Evolutionary conservation across 2,113 vertebrate species (phyloP), one percentile per base, ranked within the genome.

Genomic region (Tyrannus savana): DNA sequence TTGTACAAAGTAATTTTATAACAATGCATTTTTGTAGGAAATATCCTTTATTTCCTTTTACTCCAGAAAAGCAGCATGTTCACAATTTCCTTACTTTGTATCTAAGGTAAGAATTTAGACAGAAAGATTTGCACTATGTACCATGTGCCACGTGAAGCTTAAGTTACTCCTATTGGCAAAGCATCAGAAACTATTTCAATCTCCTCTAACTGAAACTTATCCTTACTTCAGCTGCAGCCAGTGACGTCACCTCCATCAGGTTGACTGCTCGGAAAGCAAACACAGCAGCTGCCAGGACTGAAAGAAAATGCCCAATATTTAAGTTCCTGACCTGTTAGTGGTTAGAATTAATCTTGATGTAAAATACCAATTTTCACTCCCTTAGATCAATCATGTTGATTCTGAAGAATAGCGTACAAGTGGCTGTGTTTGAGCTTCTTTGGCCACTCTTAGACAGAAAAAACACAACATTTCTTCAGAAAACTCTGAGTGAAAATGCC

Each of bases 171-270:
- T 93, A 86, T 56, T 99, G 98, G 98, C 98, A 95, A 92, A 24
- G 93, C 89, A 96, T 98, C 98, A 98, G 96, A 76, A 95, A 97
- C 98, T 99, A 99, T 99, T 99, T 99, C 97, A 96, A 98, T 97
- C 96, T 90, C 98, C 67, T 91, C 88, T 46, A 74, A 97, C 78
- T 95, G 98, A 98, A 98, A 98, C 97, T 86, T 95, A 96, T 98
- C 96, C 98, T 98, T 98, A 99, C 99, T 99, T 99, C 99, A 94
- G 99, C 99, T 80, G 99, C 99, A 97, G 99, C 99, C 97, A 99
- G 97, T 96, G 99, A 99, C 82, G 99, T 99, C 98, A 99, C 99
- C 97, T 99, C 99, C 99, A 99, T 99, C 98, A 99, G 98, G 98
- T 99, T 99, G 97, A 99, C 99, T 37, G 99, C 99, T 93, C 99